Percentiles rank a stretch among this genome's conserved stretches.
Evolutionary conservation across 2,797 vertebrate species (phyloP).

Genomic region (Sphaeramia orbicularis): DNA sequence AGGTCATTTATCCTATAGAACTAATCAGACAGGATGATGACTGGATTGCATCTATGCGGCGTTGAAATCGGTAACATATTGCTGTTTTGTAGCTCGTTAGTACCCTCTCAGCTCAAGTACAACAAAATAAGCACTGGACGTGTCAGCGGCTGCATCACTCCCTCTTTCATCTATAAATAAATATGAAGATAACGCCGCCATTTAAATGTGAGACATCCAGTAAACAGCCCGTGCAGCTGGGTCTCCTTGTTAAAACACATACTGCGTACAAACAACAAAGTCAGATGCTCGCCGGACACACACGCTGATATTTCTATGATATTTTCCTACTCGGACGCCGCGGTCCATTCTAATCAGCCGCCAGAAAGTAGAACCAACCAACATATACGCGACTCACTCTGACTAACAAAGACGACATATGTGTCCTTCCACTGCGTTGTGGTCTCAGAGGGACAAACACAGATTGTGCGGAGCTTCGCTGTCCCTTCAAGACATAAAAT

Average conservation of each 20-base stretch:
- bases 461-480: slow-evolving; percentile 16
- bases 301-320: neutral
- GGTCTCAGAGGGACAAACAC: slow-evolving; percentile 31
- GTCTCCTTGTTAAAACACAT: slow-evolving; percentile 2
- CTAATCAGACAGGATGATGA: no score
- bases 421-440: slow-evolving; percentile 2
- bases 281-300: neutral
- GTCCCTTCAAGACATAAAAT: slow-evolving; percentile 50
- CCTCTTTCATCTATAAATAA: slow-evolving; percentile 9
- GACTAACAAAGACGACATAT: slow-evolving; percentile 8
- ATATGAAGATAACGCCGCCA: neutral
- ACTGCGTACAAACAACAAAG: neutral
- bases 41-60: neutral
- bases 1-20: no score
- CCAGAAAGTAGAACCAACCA: neutral
- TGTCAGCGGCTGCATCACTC: neutral
- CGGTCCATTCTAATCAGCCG: no score
- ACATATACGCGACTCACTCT: neutral
- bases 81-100: slow-evolving; percentile 2
- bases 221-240: neutral
- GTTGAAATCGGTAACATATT: slow-evolving; percentile 15
- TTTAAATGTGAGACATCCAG: neutral
- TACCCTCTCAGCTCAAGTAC: slow-evolving; percentile 1
- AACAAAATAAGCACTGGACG: neutral
- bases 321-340: no score